Conservation (phyloP, 2,797 vertebrate genomes). For the Cacajao melanocephalus region DNA sequence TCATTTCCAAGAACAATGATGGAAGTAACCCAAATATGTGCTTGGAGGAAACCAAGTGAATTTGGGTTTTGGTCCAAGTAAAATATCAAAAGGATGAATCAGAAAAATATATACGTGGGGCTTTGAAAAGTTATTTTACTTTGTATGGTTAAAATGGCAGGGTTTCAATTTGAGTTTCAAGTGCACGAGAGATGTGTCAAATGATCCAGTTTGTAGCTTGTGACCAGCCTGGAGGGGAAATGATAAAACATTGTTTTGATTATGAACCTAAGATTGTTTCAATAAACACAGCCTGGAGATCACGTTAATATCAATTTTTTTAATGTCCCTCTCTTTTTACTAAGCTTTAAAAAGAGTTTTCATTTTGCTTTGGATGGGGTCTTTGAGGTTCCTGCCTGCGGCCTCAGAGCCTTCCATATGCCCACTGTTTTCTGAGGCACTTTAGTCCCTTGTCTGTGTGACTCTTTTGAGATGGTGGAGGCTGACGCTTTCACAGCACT, state of each 20-base stretch:
- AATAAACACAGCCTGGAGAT: slow-evolving; percentile 69
- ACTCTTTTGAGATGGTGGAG: slow-evolving; percentile 42
- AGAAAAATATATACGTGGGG: slow-evolving; percentile 81
- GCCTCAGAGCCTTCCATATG: background rate
- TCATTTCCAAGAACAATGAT: slow-evolving; percentile 86
- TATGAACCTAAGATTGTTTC: slow-evolving; percentile 77
- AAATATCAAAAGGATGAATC: slow-evolving; percentile 88
- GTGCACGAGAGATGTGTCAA: slow-evolving; percentile 81
- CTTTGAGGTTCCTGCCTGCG: background rate
- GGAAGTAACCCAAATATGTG: slow-evolving; percentile 86
- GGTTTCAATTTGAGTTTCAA: slow-evolving; percentile 79
- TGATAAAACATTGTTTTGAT: slow-evolving; percentile 76
- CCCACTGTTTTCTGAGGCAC: slow-evolving; percentile 14
- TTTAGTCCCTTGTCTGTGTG: background rate
- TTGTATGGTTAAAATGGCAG: slow-evolving; percentile 81
- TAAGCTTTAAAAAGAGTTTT: slow-evolving; percentile 41
- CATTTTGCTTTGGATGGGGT: slow-evolving; percentile 54
- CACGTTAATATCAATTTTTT: slow-evolving; percentile 55
- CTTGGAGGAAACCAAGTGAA: slow-evolving; percentile 81
- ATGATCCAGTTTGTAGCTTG: slow-evolving; percentile 73
- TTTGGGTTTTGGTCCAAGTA: slow-evolving; percentile 83
- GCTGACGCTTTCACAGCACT: slow-evolving; percentile 33
- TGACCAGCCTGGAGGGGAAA: slow-evolving; percentile 69
- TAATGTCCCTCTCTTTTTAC: slow-evolving; percentile 47
- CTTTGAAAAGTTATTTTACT: slow-evolving; percentile 81